Base-by-base conservation (phyloP, 2,888 invertebrate species). In the Pandemis heparana region DNA sequence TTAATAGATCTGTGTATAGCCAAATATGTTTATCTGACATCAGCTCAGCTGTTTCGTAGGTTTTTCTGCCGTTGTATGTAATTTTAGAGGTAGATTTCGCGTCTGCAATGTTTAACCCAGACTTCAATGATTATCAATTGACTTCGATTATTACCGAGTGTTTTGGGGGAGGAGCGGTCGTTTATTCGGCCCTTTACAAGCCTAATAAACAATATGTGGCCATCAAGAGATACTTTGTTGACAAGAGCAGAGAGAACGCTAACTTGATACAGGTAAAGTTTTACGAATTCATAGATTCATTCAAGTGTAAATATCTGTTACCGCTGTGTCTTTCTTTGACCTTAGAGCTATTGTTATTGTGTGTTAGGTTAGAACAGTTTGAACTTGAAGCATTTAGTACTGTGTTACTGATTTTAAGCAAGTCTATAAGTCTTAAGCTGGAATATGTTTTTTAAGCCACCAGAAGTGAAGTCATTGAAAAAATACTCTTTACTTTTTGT, bases 191-290 rank as follows among this genome's bases (percentile, higher is more conserved):
- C 14, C 94, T 96, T 77, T 96, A 97, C 86, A 94, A 95, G 76
- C 95, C 96, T 9, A 96, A 95, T 68, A 95, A 95, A 73, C 95
- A 96, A 77, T 95, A 96, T 91, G 96, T 97, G 71, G 96, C 97
- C 5, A 91, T 97, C 46, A 97, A 97, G 84, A 96, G 96, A 82
- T 97, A 96, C 88, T 96, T 96, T 82, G 95, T 97, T 87, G 97
- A 97, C 82, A 96, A 95, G 83, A 95, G 95, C 18, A 96, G 95
- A 80, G 93, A 93, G 76, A 96, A 96, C 80, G 95, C 95, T 10
- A 92, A 89, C 83, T 87, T 96, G 78, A 95, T 96, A 81, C 95
- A 95, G 91, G 96, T 94, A 87, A 77, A 77, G 64, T 12, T 38
- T 7, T 14, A 56, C 23, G 9, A 53, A 9, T 56, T 4, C 7